Percentiles rank a stretch among this genome's conserved stretches.
Conservation (phyloP, 2,113 vertebrate genomes). For the Catharus minimus region DNA sequence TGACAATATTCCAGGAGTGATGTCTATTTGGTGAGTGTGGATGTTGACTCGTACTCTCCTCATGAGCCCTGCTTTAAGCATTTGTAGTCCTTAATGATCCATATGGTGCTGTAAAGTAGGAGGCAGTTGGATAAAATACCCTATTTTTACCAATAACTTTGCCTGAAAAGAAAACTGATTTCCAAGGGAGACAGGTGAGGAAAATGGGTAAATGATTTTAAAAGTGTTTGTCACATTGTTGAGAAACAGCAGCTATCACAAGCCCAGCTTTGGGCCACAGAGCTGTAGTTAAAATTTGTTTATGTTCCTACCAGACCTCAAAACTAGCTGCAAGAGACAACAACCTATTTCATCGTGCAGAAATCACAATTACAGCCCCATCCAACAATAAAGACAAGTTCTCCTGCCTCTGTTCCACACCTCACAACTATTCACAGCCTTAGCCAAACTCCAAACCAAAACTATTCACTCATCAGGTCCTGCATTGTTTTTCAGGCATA, state of each 20-base stretch:
- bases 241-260: not conserved
- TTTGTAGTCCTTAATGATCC: not conserved
- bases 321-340: not conserved
- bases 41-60: not conserved
- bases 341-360: not conserved
- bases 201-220: not conserved
- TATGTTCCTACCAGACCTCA: not conserved
- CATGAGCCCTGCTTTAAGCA: not conserved
- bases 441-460: not conserved
- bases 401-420: not conserved
- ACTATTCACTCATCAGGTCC: not conserved
- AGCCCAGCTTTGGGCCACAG: not conserved
- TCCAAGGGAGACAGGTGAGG: not conserved
- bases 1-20: not conserved
- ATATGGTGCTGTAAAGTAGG: not conserved
- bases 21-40: not conserved
- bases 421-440: not conserved
- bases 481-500: not conserved
- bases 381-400: not conserved
- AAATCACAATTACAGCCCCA: not conserved
- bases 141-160: not conserved
- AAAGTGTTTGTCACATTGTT: not conserved
- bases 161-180: conserved; percentile 2
- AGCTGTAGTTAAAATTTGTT: not conserved
- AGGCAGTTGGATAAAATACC: not conserved